Conservation (phyloP, 2,888 invertebrate genomes). For the Biston betularia region DNA sequence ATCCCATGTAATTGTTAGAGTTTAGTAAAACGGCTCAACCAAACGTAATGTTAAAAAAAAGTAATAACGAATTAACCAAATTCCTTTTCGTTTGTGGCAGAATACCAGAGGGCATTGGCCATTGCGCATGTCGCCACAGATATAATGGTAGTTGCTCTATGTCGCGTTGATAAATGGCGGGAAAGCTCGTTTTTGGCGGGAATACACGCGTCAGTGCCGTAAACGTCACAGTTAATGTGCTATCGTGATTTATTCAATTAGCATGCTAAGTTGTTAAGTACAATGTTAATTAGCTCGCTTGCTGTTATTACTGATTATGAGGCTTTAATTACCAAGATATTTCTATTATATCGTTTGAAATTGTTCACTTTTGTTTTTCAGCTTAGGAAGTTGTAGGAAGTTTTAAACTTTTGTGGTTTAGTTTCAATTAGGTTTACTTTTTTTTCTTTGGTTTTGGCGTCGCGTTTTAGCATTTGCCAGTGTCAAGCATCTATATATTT, state of each 20-base stretch:
- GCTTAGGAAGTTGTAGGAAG: too few relatives aligned
- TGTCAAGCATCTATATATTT: too few relatives aligned
- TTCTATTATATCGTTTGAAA: conserved; percentile 13
- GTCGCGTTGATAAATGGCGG: conserved; percentile 39
- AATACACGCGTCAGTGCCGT: conserved; percentile 39
- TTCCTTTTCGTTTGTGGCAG: neutral
- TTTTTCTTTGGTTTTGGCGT: too few relatives aligned
- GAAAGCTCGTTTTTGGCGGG: conserved; percentile 45
- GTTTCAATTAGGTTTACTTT: neutral
- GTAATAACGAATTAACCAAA: neutral
- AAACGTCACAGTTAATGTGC: conserved; percentile 41
- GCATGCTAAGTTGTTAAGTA: conserved; percentile 27
- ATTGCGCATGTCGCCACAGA: conserved; percentile 18
- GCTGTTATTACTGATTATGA: conserved; percentile 15
- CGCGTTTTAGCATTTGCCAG: too few relatives aligned
- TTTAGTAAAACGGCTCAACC: too few relatives aligned
- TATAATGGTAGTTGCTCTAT: neutral
- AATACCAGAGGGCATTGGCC: conserved; percentile 12
- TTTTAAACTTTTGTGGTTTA: neutral
- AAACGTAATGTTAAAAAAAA: too few relatives aligned
- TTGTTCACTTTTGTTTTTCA: conserved; percentile 4
- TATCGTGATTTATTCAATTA: conserved; percentile 33
- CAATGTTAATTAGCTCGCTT: conserved; percentile 19
- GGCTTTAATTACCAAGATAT: conserved; percentile 15
- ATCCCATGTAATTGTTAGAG: too few relatives aligned